phyloP scores from a whole-genome alignment of 2,113 vertebrate genomes.

The Xiphophorus maculatus region DNA sequence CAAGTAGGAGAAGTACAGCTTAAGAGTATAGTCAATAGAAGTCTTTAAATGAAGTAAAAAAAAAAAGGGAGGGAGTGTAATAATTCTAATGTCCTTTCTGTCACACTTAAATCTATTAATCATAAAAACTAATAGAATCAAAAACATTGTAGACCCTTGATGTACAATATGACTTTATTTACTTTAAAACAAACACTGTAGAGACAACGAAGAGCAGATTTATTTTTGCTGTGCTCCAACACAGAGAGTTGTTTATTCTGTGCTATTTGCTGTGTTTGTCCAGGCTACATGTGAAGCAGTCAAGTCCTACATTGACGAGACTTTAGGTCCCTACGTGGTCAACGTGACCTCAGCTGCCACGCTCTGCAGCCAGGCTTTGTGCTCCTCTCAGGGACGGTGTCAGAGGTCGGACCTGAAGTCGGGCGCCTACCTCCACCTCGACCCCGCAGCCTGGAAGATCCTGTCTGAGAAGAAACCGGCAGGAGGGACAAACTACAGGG shows the following conservation, averaged over 20 bases:
- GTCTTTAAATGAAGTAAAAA: no score
- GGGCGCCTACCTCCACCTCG: slow-evolving; percentile 75
- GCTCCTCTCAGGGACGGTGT: slow-evolving; percentile 77
- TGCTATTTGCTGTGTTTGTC: neutral
- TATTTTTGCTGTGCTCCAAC: no score
- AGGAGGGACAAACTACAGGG: slow-evolving; percentile 46
- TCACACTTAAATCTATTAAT: no score
- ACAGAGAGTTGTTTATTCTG: neutral
- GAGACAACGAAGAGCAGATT: no score
- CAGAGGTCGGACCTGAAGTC: slow-evolving; percentile 58
- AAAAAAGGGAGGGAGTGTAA: no score
- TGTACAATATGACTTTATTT: no score
- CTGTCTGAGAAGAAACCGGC: slow-evolving; percentile 27
- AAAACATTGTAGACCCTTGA: no score
- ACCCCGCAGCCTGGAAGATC: slow-evolving; percentile 70
- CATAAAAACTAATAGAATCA: no score
- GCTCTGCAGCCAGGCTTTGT: slow-evolving; percentile 76
- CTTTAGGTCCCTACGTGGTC: slow-evolving; percentile 79
- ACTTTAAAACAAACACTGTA: no score
- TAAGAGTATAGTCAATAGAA: no score
- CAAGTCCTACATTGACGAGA: slow-evolving; percentile 72
- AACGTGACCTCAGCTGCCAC: slow-evolving; percentile 78
- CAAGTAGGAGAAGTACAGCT: no score
- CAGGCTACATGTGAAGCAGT: slow-evolving; percentile 69
- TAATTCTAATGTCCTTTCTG: no score